Base-by-base conservation (phyloP, 2,888 invertebrate genomes). In the Trypoxylon attenuatum region DNA sequence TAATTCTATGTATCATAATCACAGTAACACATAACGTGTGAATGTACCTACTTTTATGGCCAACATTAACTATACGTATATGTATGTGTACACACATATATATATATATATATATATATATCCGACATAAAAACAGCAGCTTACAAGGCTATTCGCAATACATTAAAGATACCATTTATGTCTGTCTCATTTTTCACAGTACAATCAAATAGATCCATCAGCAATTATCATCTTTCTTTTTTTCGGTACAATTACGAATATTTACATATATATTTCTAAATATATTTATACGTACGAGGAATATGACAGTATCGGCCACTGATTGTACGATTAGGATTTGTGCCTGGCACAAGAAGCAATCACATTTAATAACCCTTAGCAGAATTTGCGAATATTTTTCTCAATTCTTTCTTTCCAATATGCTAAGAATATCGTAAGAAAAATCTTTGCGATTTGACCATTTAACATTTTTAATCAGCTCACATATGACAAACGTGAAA, bases 251-350 rank as follows among this genome's bases (percentile, higher is more conserved):
- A n/a, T n/a, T n/a, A n/a, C n/a, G 22, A 47, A 43, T 51, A 19
- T 45, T 21, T 59, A 45, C 23, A 23, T 50, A 50, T 59, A 25
- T 18, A 39, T 38, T 47, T 15, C 15, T 38, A 10, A 52, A 15
- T 42, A 10, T 39, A 50, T 58, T 18, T 58, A 45, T 25, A 10
- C 43, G n/a, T 53, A 10, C 41, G 39, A 54, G n/a, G 47, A 13
- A 10, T 13, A 33, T 33, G 71, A 60, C 52, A 70, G 73, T 74
- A 72, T 78, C 76, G 73, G 78, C 67, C 76, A 79, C 70, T 83
- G 81, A 84, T 83, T 82, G 80, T 82, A 83, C 81, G 69, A 78
- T 76, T 79, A 82, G 64, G 70, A 76, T 78, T 75, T 75, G 78
- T 83, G 82, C 77, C 67, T 50, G 57, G 76, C 75, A 77, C 78